Conservation (phyloP, 1,140 invertebrate species). For the Pemphigus obesinymphae region DNA sequence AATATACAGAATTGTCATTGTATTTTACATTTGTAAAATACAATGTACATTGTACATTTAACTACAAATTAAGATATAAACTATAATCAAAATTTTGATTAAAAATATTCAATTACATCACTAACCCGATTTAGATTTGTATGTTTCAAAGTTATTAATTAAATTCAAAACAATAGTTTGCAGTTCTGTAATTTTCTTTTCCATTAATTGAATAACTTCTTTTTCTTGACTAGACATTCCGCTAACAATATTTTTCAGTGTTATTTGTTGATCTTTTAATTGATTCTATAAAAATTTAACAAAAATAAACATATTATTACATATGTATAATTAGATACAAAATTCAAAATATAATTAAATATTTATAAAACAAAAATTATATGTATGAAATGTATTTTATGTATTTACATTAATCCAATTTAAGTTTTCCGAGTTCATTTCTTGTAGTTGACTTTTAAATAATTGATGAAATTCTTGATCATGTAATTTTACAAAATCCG, state of each 20-base stretch:
- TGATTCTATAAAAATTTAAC: not conserved
- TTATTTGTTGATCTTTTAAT: not conserved
- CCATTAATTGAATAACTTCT: not conserved
- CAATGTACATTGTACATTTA: not conserved
- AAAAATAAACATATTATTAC: too few species aligned
- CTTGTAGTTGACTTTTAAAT: constrained; percentile 11
- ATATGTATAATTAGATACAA: too few species aligned
- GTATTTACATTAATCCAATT: constrained; percentile 37
- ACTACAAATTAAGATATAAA: not conserved
- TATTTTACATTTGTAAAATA: not conserved
- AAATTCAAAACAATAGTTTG: constrained; percentile 14
- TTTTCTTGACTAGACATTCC: not conserved
- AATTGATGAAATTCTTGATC: constrained; percentile 24
- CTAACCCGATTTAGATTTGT: constrained; percentile 8
- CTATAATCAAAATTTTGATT: not conserved
- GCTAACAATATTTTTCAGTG: not conserved
- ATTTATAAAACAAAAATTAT: too few species aligned
- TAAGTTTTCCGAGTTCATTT: constrained; percentile 33
- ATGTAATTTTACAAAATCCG: constrained; percentile 11
- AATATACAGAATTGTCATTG: too few species aligned
- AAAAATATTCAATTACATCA: not conserved
- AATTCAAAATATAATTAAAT: too few species aligned
- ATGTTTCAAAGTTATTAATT: constrained; percentile 8
- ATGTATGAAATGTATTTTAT: too few species aligned
- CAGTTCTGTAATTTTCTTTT: constrained; percentile 30